phyloP scores from a whole-genome alignment of 2,113 vertebrate genomes.

The Indicator maculatus region DNA sequence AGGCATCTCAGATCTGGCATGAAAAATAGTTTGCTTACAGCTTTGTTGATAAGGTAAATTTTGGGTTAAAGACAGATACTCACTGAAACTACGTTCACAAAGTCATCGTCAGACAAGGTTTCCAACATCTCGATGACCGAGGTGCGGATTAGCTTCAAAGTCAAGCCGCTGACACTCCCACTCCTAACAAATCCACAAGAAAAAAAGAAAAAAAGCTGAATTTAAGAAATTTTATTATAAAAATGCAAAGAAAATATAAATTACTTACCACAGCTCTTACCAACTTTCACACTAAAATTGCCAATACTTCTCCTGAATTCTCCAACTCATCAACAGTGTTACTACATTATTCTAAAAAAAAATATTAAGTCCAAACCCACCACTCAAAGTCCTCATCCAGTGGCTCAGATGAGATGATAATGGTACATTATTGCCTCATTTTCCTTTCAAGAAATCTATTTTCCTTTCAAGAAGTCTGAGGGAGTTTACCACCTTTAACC shows the following conservation, averaged over 20 bases:
- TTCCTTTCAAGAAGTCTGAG: background rate
- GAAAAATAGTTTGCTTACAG: background rate
- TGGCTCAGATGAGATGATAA: background rate
- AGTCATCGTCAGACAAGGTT: conserved; percentile 96
- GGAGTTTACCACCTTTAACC: background rate
- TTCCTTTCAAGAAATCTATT: background rate
- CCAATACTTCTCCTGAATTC: background rate
- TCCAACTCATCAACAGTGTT: background rate
- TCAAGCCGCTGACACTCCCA: conserved; percentile 95
- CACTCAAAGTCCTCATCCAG: background rate
- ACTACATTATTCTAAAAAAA: background rate
- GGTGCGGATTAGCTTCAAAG: conserved; percentile 93
- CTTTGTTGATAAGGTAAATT: background rate
- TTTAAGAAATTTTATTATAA: background rate
- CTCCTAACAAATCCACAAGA: conserved; percentile 77
- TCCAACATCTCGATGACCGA: conserved; percentile 98
- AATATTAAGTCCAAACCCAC: background rate
- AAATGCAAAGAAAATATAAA: background rate
- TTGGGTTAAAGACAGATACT: conserved; percentile 72
- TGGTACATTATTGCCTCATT: background rate
- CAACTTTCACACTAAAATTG: background rate
- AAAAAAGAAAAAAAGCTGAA: background rate
- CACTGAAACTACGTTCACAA: conserved; percentile 98
- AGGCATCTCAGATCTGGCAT: background rate
- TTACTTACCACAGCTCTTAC: background rate